Evolutionary conservation across 2,797 vertebrate species (phyloP).

Genomic region (Pangasius macronema): DNA sequence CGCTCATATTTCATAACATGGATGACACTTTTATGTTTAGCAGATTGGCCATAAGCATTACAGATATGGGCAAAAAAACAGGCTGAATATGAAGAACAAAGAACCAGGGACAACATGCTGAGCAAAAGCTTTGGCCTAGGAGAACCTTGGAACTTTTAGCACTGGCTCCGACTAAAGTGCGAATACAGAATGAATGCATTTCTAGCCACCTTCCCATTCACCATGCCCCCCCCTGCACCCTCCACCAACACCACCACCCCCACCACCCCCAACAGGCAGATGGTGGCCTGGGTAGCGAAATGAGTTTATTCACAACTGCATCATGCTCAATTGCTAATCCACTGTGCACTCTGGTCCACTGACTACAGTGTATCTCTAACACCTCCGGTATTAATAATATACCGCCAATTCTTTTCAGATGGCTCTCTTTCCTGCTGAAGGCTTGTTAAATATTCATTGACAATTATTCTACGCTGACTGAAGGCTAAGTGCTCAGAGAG

Average conservation of each 20-base stretch:
- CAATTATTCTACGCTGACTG: conserved; percentile 83
- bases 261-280: conserved; percentile 4
- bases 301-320: conserved; percentile 58
- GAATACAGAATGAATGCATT: neutral
- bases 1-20: conserved; percentile 86
- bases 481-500: conserved; percentile 67
- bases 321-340: conserved; percentile 59
- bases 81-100: conserved; percentile 45
- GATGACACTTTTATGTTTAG: conserved; percentile 87
- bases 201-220: conserved; percentile 1
- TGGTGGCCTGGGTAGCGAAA: conserved; percentile 25
- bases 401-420: conserved; percentile 73
- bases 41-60: conserved; percentile 86
- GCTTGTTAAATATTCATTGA: conserved; percentile 86
- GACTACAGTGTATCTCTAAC: conserved; percentile 62
- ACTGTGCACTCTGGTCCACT: conserved; percentile 58
- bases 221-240: neutral
- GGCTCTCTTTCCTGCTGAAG: conserved; percentile 69
- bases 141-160: conserved; percentile 4
- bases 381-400: conserved; percentile 65
- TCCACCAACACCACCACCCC: neutral
- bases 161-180: conserved; percentile 2
- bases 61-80: conserved; percentile 76
- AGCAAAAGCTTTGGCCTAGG: conserved; percentile 10
- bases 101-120: conserved; percentile 10